Evolutionary conservation across 2,888 invertebrate genomes (phyloP).

Genomic region (Callinectes sapidus): DNA sequence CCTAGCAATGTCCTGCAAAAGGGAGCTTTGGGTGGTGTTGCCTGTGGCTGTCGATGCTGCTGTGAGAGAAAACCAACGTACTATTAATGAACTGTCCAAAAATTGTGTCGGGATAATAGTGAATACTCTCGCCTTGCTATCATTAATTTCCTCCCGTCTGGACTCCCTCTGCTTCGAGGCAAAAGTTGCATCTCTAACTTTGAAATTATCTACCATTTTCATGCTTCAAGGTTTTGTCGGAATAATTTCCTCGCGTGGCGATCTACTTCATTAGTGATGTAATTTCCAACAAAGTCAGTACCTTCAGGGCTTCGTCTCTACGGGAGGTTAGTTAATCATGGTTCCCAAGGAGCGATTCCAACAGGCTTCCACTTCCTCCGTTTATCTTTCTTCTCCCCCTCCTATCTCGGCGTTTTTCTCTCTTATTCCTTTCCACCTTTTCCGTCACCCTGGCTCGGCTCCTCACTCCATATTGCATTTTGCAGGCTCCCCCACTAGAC

Average conservation of each 20-base stretch:
- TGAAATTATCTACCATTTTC: not conserved
- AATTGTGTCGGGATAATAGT: not conserved
- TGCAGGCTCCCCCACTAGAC: not conserved
- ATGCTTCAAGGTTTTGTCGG: not conserved
- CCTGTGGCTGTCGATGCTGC: not conserved
- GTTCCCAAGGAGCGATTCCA: not conserved
- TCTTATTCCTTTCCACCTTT: not conserved
- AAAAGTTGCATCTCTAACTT: conserved; percentile 5
- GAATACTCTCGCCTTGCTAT: conserved; percentile 25
- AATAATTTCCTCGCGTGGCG: not conserved
- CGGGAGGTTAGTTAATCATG: not conserved
- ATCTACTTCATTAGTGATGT: not conserved
- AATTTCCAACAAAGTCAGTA: not conserved
- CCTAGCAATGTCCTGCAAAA: not conserved
- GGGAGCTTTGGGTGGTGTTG: not conserved
- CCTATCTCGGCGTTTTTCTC: not conserved
- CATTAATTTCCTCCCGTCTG: conserved; percentile 16
- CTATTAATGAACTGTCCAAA: conserved; percentile 9
- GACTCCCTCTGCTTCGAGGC: not conserved
- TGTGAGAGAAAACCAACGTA: not conserved
- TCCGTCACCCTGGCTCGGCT: not conserved
- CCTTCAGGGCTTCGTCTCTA: not conserved
- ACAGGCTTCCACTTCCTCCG: conserved; percentile 6
- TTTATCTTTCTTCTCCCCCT: not conserved
- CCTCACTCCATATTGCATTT: not conserved